Evolutionary conservation across 2,113 vertebrate species (phyloP).

Genomic region (Xenopus tropicalis): DNA sequence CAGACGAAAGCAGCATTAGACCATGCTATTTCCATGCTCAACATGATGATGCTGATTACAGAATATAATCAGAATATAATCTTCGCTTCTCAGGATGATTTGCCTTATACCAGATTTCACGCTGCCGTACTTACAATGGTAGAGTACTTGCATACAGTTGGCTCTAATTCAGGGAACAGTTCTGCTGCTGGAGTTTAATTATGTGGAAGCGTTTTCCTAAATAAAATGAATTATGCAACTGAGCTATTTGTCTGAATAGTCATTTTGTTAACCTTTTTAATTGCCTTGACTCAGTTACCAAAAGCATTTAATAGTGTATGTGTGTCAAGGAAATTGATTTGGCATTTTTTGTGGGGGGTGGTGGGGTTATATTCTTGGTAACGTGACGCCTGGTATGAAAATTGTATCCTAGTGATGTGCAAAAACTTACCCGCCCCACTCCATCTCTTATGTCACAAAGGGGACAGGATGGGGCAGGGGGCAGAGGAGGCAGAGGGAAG

Average conservation of each 20-base stretch:
- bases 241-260: not conserved
- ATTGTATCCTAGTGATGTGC: too few species aligned
- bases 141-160: not conserved
- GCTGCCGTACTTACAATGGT: conserved; percentile 13
- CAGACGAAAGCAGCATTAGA: conserved; percentile 35
- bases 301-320: too few species aligned
- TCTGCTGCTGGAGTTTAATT: conserved; percentile 20
- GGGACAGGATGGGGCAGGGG: too few species aligned
- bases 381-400: too few species aligned
- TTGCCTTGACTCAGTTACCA: too few species aligned
- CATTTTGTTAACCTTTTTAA: too few species aligned
- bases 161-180: conserved; percentile 34
- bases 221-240: conserved; percentile 20
- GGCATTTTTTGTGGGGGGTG: too few species aligned
- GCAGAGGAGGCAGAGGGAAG: too few species aligned
- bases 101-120: conserved; percentile 24
- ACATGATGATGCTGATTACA: conserved; percentile 5
- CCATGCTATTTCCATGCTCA: not conserved
- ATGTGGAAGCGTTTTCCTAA: conserved; percentile 37
- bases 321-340: too few species aligned
- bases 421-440: too few species aligned
- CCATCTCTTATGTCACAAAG: too few species aligned
- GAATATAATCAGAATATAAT: conserved; percentile 5
- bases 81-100: conserved; percentile 32
- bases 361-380: too few species aligned